These are phyloP conservation scores for Dasysyrphus albostriatus DNA, from an alignment of 2,888 invertebrate species.

Conservation along the genomic window DNA sequence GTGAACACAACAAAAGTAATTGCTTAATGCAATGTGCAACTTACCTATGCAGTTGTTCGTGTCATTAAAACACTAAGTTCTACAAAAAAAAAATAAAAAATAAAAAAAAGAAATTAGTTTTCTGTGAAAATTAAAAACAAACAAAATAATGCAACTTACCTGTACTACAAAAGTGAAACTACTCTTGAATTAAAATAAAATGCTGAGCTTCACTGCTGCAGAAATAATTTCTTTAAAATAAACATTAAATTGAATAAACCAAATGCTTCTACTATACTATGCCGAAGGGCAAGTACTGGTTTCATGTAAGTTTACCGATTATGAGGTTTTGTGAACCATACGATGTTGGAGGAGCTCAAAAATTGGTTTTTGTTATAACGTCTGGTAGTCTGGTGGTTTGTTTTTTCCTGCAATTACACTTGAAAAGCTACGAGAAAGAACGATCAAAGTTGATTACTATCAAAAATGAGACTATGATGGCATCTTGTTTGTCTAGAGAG, in stretches of 20 bases:
- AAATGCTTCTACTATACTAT: too few species aligned
- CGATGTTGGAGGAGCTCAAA: too few species aligned
- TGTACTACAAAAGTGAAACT: not conserved
- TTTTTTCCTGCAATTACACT: too few species aligned
- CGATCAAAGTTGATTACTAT: too few species aligned
- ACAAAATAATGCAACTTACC: not conserved
- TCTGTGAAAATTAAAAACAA: not conserved
- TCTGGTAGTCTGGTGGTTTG: too few species aligned
- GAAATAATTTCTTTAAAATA: not conserved
- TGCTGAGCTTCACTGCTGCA: not conserved
- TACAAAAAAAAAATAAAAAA: not conserved
- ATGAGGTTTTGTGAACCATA: too few species aligned
- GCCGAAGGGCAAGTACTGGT: too few species aligned
- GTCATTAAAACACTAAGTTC: not conserved
- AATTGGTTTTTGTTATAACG: too few species aligned
- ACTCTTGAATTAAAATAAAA: constrained; percentile 1
- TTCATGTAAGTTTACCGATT: too few species aligned
- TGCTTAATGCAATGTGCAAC: not conserved
- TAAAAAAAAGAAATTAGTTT: not conserved
- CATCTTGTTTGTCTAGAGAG: too few species aligned
- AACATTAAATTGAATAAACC: constrained; percentile 9
- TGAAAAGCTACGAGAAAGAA: too few species aligned
- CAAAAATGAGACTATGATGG: too few species aligned
- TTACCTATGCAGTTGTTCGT: not conserved
- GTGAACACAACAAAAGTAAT: constrained; percentile 1